phyloP scores from a whole-genome alignment of 2,797 vertebrate species.

The Brachyalestes nurse region DNA sequence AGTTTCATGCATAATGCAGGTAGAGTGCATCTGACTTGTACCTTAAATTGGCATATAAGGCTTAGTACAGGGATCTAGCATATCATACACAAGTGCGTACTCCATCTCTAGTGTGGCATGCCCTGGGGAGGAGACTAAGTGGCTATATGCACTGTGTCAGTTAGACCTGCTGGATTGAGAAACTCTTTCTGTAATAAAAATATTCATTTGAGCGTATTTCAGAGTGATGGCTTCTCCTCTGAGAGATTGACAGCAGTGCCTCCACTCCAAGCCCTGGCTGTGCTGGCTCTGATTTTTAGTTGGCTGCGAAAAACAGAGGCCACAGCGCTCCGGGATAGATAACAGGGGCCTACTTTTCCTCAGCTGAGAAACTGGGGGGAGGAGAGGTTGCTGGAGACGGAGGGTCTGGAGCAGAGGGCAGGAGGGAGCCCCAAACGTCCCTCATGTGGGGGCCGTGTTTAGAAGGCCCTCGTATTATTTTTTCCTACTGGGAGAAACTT shows the following conservation, averaged over 20 bases:
- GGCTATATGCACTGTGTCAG: not conserved
- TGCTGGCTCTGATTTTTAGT: not conserved
- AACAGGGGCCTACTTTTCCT: slow-evolving; percentile 29
- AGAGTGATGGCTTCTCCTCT: not conserved
- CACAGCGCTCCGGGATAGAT: not conserved
- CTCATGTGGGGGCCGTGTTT: slow-evolving; percentile 52
- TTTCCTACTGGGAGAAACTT: slow-evolving; percentile 60
- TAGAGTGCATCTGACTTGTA: too few species aligned
- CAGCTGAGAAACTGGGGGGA: slow-evolving; percentile 12
- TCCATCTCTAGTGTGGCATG: too few species aligned
- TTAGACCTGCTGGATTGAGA: not conserved
- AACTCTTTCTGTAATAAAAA: not conserved
- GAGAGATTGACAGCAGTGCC: not conserved
- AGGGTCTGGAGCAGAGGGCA: slow-evolving; percentile 32
- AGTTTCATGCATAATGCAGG: too few species aligned
- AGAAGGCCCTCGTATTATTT: slow-evolving; percentile 57
- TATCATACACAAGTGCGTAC: too few species aligned
- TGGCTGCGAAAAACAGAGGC: not conserved
- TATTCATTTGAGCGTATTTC: not conserved
- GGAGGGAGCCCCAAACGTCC: slow-evolving; percentile 43
- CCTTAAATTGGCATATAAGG: too few species aligned
- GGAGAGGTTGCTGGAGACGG: slow-evolving; percentile 31
- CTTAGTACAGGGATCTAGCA: too few species aligned
- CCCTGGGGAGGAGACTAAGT: not conserved
- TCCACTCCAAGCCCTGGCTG: not conserved